Percentiles rank a stretch among this genome's conserved stretches.
Conservation (phyloP, 2,888 invertebrate genomes). For the Tromatobia lineatoria region DNA sequence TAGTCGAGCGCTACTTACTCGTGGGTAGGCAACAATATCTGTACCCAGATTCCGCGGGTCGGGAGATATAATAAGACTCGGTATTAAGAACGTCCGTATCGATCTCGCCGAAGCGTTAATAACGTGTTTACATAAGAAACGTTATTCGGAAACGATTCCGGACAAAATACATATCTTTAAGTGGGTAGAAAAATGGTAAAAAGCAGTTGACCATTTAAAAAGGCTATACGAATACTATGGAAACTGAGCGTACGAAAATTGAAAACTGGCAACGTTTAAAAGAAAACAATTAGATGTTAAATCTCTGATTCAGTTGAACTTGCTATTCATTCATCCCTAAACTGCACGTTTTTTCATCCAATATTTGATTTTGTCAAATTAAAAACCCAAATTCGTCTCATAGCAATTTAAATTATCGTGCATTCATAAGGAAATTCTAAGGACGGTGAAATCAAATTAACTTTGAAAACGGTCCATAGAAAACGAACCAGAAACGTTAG, state of each 20-base stretch:
- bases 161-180: neutral
- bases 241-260: neutral
- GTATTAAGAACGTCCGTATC: slow-evolving; percentile 28
- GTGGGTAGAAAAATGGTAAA: neutral
- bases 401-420: neutral
- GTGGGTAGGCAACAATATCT: slow-evolving; percentile 16
- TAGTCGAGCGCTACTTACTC: slow-evolving; percentile 44
- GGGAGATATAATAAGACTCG: slow-evolving; percentile 18
- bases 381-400: neutral
- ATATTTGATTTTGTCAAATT: neutral
- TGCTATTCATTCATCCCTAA: neutral
- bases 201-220: neutral
- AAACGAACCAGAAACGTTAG: neutral
- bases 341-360: neutral
- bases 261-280: neutral
- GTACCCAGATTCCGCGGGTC: slow-evolving; percentile 1
- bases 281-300: neutral
- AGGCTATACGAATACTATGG: neutral
- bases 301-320: neutral
- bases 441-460: neutral
- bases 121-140: slow-evolving; percentile 39
- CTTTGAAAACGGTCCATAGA: neutral
- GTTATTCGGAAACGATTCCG: neutral
- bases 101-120: slow-evolving; percentile 37
- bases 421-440: neutral